Base-by-base conservation (phyloP, 2,888 invertebrate genomes). In the Amphimallon solstitiale region DNA sequence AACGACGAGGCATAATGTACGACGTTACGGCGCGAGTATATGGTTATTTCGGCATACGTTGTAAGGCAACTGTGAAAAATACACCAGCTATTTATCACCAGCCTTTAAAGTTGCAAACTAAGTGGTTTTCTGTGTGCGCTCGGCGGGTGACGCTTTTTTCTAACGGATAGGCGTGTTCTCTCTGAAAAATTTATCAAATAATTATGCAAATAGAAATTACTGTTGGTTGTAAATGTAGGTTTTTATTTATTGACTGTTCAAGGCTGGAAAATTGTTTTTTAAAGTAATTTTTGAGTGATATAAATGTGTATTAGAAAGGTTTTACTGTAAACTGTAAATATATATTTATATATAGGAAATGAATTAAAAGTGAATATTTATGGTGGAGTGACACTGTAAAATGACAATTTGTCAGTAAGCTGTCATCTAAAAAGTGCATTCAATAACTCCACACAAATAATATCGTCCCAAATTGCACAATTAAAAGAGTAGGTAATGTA, bases 91-190 rank as follows among this genome's bases (percentile, higher is more conserved):
- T 43, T 56, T 56, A 56, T 43, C 56, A 56, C 23, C 21, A 19
- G 23, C 23, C 40, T 43, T 40, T 40, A 56, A 43, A 56, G 23
- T 40, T 40, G 43, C 56, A 56, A 56, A 38, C 23, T 56, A 56
- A 56, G 56, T 56, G 56, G 43, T 56, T 56, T 56, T 43, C 56
- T 56, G 43, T 56, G 56, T 56, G 56, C 23, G 43, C 56, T 23
- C 10, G 29, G 23, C 12, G 43, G 43, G 56, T 43, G 40, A 17
- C 43, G 14, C 23, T 21, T 29, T 43, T 45, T 45, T 34, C 49
- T 51, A 17, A 15, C 23, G 34, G 10, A 51, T 51, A 34, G 14
- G 29, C 17, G 9, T 15, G 4, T 12, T 34, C 34, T 21, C 34
- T 7, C 21, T 14, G 48, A 51, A 51, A 51, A 43, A 56, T 56